Evolutionary conservation across 2,113 vertebrate species (phyloP), one percentile per base, ranked within the genome.

Genomic region (Stictonetta naevosa): DNA sequence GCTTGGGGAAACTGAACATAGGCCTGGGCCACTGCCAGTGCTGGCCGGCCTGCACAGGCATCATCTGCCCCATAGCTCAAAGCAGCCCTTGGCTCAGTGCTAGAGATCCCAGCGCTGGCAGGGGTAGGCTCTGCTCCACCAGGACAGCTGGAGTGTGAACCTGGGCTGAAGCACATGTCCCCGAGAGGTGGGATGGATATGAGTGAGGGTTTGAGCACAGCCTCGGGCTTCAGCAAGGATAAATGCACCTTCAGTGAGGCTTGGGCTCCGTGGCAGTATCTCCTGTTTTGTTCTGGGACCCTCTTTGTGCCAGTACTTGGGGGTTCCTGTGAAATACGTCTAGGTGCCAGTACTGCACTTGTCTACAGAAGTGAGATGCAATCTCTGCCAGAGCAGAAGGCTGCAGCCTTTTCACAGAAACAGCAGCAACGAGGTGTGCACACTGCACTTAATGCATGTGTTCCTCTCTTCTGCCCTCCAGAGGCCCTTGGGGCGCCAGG

Each of bases 401-500:
- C 12, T 28, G 50, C 46, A 52, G n/a, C 25, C 25, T 28, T 36
- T 36, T 25, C 48, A 46, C 67, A 92, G 62, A 60, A 88, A 25
- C 16, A 20, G 22, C 67, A 83, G 75, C 11, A 83, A 3, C 46
- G 48, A 73, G 44, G 33, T 63, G 42, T 2, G 7, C 34, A 26
- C 8, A 11, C 38, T 26, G 19, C 20, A 58, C 28, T 50, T 14
- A 28, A 42, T 56, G 28, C 36, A 18, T 10, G 29, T 17, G 31
- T 28, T 55, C 77, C 12, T 91, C 42, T 34, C 31, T n/a, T 85
- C 26, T 14, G 6, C 44, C 36, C 17, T 26, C 42, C 1, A 1
- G 36, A 59, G 52, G 18, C 67, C 36, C 34, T 68, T 0, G 0
- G 42, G 1, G 1, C 64, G 40, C 46, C 46, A 8, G 2, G 50